A percentile compares a stretch with the other conserved stretches of the same genome.
These are phyloP conservation scores for Bicyclus anynana DNA, from an alignment of 1,140 invertebrate species.

Conservation along the genomic window DNA sequence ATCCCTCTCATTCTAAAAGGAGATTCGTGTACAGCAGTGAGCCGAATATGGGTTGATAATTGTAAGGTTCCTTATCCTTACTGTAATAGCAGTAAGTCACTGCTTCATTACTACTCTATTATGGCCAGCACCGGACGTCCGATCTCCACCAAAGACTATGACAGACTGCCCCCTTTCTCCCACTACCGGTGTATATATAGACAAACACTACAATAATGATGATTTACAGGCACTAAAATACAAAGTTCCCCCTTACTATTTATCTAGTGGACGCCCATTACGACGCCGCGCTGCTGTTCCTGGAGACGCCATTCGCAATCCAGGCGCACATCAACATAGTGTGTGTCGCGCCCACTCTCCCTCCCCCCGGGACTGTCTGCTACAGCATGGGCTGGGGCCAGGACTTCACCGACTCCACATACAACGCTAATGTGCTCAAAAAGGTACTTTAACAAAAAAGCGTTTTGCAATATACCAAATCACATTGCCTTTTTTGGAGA, in stretches of 20 bases:
- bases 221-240: too few relatives aligned
- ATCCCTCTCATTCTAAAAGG: too few relatives aligned
- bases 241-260: neutral
- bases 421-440: constrained; percentile 17
- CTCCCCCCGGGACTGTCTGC: constrained; percentile 17
- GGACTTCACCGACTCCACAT: constrained; percentile 11
- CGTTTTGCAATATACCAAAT: neutral
- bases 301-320: constrained; percentile 14
- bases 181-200: too few relatives aligned
- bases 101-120: too few relatives aligned
- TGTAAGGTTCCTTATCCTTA: too few relatives aligned
- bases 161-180: too few relatives aligned
- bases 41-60: too few relatives aligned
- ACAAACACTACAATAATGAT: too few relatives aligned
- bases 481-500: neutral
- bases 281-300: constrained; percentile 16
- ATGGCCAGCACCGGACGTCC: too few relatives aligned
- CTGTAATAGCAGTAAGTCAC: too few relatives aligned
- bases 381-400: constrained; percentile 28
- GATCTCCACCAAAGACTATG: too few relatives aligned
- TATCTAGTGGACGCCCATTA: constrained; percentile 8
- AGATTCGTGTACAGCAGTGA: too few relatives aligned
- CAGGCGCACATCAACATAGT: constrained; percentile 19
- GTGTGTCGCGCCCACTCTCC: constrained; percentile 14
- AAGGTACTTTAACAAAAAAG: constrained; percentile 7